Conservation (phyloP, 2,113 vertebrate species). For the Chionodraco myersi region DNA sequence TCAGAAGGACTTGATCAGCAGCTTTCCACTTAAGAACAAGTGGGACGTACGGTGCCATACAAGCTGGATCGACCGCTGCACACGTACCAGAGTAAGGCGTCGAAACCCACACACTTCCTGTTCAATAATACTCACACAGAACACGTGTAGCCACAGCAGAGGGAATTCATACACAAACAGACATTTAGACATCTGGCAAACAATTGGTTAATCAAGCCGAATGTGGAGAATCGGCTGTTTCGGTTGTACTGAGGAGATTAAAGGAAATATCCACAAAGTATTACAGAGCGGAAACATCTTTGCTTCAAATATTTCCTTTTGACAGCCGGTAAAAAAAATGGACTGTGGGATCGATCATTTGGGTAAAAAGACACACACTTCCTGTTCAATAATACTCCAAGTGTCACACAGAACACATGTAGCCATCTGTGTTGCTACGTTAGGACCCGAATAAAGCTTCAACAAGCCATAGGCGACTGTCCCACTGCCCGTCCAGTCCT, state of each 20-base stretch:
- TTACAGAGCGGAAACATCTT: neutral
- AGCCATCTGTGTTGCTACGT: neutral
- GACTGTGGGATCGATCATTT: neutral
- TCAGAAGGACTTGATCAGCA: neutral
- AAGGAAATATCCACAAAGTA: neutral
- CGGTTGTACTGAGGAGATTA: neutral
- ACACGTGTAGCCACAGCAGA: neutral
- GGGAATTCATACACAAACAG: slow-evolving; percentile 3
- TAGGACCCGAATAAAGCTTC: slow-evolving; percentile 4
- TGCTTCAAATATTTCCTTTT: neutral
- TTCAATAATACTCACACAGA: neutral
- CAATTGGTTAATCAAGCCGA: too few species aligned
- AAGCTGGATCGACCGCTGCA: neutral
- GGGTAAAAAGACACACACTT: neutral
- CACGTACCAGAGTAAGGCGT: neutral
- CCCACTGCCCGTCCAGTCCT: slow-evolving; percentile 78
- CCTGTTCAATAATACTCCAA: neutral
- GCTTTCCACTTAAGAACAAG: neutral
- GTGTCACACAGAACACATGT: neutral
- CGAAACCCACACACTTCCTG: neutral
- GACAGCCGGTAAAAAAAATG: neutral
- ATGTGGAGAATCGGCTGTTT: neutral
- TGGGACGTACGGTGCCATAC: neutral
- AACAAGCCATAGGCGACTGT: slow-evolving; percentile 65
- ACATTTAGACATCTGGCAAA: too few species aligned